phyloP scores from a whole-genome alignment of 2,888 invertebrate genomes.

The Tipula vernalis region DNA sequence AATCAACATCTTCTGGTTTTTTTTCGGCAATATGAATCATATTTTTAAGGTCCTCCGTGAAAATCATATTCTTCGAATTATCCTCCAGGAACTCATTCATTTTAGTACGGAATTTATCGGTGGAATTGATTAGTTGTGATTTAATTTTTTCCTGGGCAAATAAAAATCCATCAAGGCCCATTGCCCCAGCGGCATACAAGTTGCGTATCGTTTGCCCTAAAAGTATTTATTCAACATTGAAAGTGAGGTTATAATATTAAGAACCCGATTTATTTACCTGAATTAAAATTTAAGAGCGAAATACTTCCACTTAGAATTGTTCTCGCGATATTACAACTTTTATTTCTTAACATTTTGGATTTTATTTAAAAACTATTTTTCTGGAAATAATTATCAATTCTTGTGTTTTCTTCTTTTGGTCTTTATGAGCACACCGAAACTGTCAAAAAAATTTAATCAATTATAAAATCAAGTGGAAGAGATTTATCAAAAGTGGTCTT shows the following conservation, averaged over 20 bases:
- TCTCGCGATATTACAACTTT: neutral
- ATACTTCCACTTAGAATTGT: neutral
- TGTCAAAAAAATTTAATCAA: neutral
- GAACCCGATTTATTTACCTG: neutral
- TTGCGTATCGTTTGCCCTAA: constrained; percentile 21
- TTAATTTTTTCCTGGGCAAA: constrained; percentile 40
- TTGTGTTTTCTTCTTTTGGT: neutral
- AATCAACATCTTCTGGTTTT: constrained; percentile 44
- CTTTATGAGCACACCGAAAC: neutral
- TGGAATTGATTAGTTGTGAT: constrained; percentile 46
- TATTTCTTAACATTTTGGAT: neutral
- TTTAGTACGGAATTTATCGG: constrained; percentile 54
- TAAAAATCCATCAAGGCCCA: constrained; percentile 51
- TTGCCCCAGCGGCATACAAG: constrained; percentile 42
- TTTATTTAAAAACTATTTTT: neutral
- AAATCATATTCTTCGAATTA: constrained; percentile 49
- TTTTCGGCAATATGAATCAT: constrained; percentile 59
- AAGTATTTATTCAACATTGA: neutral
- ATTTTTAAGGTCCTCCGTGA: constrained; percentile 75
- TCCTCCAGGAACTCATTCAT: constrained; percentile 51
- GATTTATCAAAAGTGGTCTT: neutral
- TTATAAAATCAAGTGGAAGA: neutral
- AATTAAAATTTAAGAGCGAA: neutral
- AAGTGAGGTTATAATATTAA: neutral
- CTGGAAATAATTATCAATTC: neutral